These are phyloP conservation scores for Synanthedon formicaeformis DNA, from an alignment of 2,888 invertebrate genomes.

Conservation along the genomic window DNA sequence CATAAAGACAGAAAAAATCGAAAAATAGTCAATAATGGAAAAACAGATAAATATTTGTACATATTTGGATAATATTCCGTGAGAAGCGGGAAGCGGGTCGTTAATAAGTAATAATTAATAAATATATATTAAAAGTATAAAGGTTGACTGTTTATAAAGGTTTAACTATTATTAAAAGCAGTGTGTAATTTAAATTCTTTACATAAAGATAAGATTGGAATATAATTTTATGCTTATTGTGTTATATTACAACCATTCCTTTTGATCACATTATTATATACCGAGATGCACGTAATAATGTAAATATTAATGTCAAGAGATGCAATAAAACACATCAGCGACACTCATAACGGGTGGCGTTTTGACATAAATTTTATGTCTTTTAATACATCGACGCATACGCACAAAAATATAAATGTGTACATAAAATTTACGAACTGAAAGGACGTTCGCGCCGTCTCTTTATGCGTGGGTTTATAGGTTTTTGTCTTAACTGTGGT, in stretches of 20 bases:
- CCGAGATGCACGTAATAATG: conserved; percentile 10
- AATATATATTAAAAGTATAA: too few relatives aligned
- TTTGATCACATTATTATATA: conserved; percentile 7
- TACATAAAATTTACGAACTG: conserved; percentile 62
- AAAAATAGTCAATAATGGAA: too few relatives aligned
- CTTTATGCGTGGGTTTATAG: conserved; percentile 53
- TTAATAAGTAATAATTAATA: too few relatives aligned
- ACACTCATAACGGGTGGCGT: conserved; percentile 13
- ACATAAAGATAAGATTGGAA: too few relatives aligned
- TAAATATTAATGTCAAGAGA: conserved; percentile 21
- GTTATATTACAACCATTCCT: conserved; percentile 17
- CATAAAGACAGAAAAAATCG: too few relatives aligned
- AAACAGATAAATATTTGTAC: too few relatives aligned
- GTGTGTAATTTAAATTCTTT: too few relatives aligned
- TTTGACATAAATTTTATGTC: conserved; percentile 33
- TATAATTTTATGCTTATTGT: conserved; percentile 13
- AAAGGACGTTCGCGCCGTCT: conserved; percentile 44
- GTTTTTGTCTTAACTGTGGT: conserved; percentile 16
- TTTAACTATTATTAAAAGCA: too few relatives aligned
- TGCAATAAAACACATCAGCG: conserved; percentile 37
- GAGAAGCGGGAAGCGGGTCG: too few relatives aligned
- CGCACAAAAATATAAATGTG: neutral
- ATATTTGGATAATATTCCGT: too few relatives aligned
- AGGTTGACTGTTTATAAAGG: too few relatives aligned
- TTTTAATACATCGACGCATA: conserved; percentile 11